Evolutionary conservation across 1,140 invertebrate genomes (phyloP).

Genomic region (Metaphire vulgaris): DNA sequence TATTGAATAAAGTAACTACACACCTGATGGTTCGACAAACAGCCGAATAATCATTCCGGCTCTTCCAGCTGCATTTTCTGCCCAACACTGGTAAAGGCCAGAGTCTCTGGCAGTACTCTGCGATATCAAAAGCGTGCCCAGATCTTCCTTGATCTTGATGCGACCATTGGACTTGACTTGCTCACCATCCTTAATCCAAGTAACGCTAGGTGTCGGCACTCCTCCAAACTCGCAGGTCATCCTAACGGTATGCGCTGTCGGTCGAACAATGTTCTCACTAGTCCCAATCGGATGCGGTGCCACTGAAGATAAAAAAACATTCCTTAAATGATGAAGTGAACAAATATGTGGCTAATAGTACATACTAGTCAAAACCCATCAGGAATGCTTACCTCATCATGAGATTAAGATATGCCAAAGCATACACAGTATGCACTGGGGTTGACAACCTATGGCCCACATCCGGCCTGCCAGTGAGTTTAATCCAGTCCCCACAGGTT

Average conservation of each 20-base stretch:
- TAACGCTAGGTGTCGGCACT: constrained; percentile 6
- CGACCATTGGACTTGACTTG: constrained; percentile 1
- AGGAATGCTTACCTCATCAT: too few species aligned
- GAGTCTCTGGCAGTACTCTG: neutral
- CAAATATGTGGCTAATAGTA: too few species aligned
- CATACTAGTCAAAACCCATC: too few species aligned
- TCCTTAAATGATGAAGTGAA: neutral
- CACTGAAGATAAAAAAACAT: constrained; percentile 8
- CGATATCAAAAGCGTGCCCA: neutral
- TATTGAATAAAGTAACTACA: too few species aligned
- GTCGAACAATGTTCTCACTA: constrained; percentile 4
- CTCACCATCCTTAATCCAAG: constrained; percentile 12
- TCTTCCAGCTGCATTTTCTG: constrained; percentile 9
- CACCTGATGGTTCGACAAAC: neutral
- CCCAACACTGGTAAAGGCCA: constrained; percentile 21
- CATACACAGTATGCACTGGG: too few species aligned
- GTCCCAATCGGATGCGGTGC: neutral
- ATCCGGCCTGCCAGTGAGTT: too few species aligned
- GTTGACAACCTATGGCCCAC: too few species aligned
- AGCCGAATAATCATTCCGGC: constrained; percentile 1
- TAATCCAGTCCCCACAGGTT: too few species aligned
- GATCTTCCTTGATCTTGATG: neutral
- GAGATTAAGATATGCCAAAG: too few species aligned
- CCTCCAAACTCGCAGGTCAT: neutral
- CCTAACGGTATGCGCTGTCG: constrained; percentile 8